Conservation (phyloP, 2,888 invertebrate genomes). For the Sturmia bella region DNA sequence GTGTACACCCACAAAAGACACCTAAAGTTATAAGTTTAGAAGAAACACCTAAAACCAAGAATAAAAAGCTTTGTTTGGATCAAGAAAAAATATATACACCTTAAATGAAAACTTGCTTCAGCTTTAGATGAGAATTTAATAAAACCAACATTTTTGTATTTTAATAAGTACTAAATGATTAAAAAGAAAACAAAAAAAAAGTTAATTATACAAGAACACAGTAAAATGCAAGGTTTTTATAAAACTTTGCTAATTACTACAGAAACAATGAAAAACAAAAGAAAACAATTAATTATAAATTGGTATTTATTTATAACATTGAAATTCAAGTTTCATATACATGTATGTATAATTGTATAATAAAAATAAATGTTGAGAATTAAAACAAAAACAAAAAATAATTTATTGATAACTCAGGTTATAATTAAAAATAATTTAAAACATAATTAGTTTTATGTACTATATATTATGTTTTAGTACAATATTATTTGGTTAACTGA, state of each 20-base stretch:
- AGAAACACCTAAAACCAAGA: conserved; percentile 38
- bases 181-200: conserved; percentile 23
- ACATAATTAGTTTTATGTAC: not conserved
- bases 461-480: conserved; percentile 11
- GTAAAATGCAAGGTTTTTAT: conserved; percentile 60
- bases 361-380: conserved; percentile 33
- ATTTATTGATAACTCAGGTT: conserved; percentile 68
- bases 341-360: conserved; percentile 52
- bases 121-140: conserved; percentile 71
- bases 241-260: conserved; percentile 58
- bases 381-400: conserved; percentile 35
- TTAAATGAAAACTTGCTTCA: conserved; percentile 63
- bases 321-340: conserved; percentile 23
- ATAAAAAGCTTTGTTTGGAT: conserved; percentile 68
- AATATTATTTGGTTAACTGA: conserved; percentile 31
- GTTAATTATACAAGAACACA: conserved; percentile 24
- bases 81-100: conserved; percentile 68
- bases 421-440: conserved; percentile 58
- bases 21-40: conserved; percentile 40
- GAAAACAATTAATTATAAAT: conserved; percentile 12
- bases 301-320: conserved; percentile 33
- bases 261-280: conserved; percentile 9
- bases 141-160: conserved; percentile 65
- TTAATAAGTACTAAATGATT: conserved; percentile 58
- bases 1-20: conserved; percentile 56